Evolutionary conservation across 1,140 invertebrate species (phyloP).

Genomic region (Tetragonula clypearis): DNA sequence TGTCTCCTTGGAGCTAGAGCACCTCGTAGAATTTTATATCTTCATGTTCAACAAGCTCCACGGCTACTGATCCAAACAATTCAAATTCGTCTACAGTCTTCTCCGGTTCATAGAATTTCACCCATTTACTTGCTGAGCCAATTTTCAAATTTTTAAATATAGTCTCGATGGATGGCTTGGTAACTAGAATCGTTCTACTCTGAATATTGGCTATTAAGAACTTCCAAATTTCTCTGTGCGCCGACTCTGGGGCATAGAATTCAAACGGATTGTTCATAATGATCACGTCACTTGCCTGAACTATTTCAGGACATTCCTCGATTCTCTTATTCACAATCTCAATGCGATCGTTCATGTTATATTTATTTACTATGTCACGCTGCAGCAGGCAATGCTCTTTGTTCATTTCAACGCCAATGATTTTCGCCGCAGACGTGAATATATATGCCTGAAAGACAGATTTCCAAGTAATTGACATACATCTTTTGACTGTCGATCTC

Average conservation of each 20-base stretch:
- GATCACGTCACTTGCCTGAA: constrained; percentile 84
- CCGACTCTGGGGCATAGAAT: constrained; percentile 83
- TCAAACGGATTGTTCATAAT: constrained; percentile 86
- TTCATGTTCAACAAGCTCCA: not conserved
- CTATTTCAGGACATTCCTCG: constrained; percentile 81
- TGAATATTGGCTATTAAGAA: constrained; percentile 83
- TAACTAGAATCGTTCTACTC: constrained; percentile 83
- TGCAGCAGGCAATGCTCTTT: constrained; percentile 86
- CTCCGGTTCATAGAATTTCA: constrained; percentile 75
- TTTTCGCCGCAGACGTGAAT: constrained; percentile 83
- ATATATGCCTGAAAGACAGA: constrained; percentile 84
- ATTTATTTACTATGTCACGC: constrained; percentile 83
- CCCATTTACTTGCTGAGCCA: constrained; percentile 82
- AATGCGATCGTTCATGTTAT: constrained; percentile 83
- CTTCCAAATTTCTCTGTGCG: constrained; percentile 84
- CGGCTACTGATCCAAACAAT: not conserved
- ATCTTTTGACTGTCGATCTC: not conserved
- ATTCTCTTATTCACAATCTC: constrained; percentile 84
- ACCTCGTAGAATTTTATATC: constrained; percentile 37
- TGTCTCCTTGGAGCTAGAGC: not conserved
- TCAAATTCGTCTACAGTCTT: not conserved
- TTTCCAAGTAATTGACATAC: not conserved
- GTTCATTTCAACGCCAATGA: constrained; percentile 89
- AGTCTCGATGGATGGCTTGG: constrained; percentile 83
- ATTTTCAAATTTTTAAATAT: constrained; percentile 81